A percentile compares a stretch with the other conserved stretches of the same genome.
Conservation (phyloP, 1,140 invertebrate genomes). For the Diprion similis region DNA sequence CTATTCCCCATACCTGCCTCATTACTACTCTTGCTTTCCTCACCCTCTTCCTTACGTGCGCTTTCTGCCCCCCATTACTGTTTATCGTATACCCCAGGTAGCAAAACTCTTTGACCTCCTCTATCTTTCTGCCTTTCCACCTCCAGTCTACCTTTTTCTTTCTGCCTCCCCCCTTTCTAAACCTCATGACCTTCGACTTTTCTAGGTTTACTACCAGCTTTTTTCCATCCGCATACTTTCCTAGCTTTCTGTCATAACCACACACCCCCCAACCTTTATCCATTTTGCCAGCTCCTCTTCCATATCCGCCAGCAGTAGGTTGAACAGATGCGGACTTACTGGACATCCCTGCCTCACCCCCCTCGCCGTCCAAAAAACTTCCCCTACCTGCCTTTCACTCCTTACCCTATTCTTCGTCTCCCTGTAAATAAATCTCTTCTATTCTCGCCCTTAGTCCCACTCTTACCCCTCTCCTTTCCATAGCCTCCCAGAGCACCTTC, state of each 20-base stretch:
- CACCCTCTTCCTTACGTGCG: neutral
- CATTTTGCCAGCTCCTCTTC: slow-evolving; percentile 20
- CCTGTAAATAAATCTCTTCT: slow-evolving; percentile 13
- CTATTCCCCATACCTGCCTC: slow-evolving; percentile 15
- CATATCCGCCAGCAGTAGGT: slow-evolving; percentile 20
- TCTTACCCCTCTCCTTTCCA: slow-evolving; percentile 12
- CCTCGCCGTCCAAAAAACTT: slow-evolving; percentile 17
- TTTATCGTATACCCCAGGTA: slow-evolving; percentile 15
- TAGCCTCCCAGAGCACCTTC: slow-evolving; percentile 6
- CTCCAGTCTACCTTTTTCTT: neutral
- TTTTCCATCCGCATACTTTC: slow-evolving; percentile 22
- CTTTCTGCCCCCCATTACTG: neutral
- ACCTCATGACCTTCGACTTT: slow-evolving; percentile 18
- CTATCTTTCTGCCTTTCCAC: slow-evolving; percentile 7
- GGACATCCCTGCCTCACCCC: slow-evolving; percentile 24
- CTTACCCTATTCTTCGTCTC: slow-evolving; percentile 17
- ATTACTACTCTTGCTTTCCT: slow-evolving; percentile 6
- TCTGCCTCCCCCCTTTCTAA: slow-evolving; percentile 12
- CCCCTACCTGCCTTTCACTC: neutral
- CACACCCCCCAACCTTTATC: too few species aligned
- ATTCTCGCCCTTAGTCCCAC: slow-evolving; percentile 6
- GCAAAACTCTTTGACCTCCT: slow-evolving; percentile 18
- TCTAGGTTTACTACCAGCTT: neutral
- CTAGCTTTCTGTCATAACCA: slow-evolving; percentile 23
- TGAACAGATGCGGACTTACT: slow-evolving; percentile 21